Base-by-base conservation (phyloP, 2,113 vertebrate genomes). In the Charadrius vociferus region DNA sequence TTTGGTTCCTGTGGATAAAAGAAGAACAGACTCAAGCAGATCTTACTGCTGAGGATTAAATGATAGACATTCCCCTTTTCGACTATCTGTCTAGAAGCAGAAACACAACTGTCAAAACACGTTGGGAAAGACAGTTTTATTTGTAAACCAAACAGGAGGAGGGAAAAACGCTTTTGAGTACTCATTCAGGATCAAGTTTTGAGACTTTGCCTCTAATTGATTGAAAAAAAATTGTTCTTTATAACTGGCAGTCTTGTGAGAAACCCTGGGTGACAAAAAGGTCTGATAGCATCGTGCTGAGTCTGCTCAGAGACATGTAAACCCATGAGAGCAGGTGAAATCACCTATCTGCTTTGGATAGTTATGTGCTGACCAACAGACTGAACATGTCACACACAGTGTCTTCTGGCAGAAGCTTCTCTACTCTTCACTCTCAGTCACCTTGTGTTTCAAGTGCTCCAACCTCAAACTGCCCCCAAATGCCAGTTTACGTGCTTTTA, bases 301-400 rank as follows among this genome's bases (percentile, higher is more conserved):
- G 6, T 36, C 22, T 27, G 73, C 36, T 68, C 61, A 75, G 37
- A 90, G 29, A 26, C 21, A 32, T 39, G 21, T 7, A 74, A 91
- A 5, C 19, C 17, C 14, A 19, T 7, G 27, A 36, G 9, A 82
- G 36, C 26, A 39, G n/a, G 5, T 39, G 36, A 68, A 68, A 65
- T 8, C 27, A 20, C 10, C 0, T 0, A 6, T 56, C 10, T 85
- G 15, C 29, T 85, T 8, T 27, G 53, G 24, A 18, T 10, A 65
- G 10, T 37, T 71, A n/a, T 39, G 27, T 86, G 23, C 39, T 80
- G 41, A 63, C 7, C 37, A 41, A 27, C 12, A 30, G 62, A 24
- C 2, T 6, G 20, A 5, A 6, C n/a, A 43, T 12, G 29, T 53
- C 41, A 39, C 5, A 29, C 36, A 45, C 7, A 15, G 13, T 1